Conservation (phyloP, 2,113 vertebrate genomes). For the Mobula hypostoma region DNA sequence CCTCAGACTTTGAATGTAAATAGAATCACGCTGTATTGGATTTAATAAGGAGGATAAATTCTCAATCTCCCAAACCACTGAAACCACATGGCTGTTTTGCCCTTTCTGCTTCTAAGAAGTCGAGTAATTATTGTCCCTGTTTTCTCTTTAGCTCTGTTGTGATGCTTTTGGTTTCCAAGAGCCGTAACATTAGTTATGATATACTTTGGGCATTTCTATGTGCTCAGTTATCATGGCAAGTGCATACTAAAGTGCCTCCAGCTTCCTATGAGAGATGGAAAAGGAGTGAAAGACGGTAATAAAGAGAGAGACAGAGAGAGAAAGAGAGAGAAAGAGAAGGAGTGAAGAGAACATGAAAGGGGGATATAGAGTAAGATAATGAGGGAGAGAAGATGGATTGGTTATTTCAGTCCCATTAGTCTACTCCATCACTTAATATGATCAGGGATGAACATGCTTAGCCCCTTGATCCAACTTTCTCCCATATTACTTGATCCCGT, state of each 20-base stretch:
- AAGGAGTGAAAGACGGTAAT: no score
- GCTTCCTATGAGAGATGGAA: neutral
- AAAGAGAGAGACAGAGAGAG: neutral
- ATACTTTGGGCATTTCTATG: neutral
- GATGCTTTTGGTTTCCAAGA: neutral
- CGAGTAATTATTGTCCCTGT: neutral
- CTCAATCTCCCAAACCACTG: neutral
- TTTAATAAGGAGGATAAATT: neutral
- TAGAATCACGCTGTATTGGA: neutral
- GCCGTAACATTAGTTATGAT: neutral
- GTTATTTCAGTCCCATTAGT: no score
- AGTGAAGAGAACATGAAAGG: no score
- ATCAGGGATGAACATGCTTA: no score
- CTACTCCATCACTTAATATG: no score
- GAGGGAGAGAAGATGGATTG: no score
- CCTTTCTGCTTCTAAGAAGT: neutral
- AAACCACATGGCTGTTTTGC: no score
- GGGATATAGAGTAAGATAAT: no score
- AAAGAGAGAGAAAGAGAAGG: no score
- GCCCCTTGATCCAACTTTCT: no score
- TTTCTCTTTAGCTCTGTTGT: neutral
- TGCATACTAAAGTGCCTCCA: neutral
- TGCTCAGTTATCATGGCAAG: no score
- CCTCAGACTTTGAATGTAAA: neutral
- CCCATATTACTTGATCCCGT: no score